These are phyloP conservation scores for Aleadryas rufinucha DNA, from an alignment of 2,113 vertebrate species.

Conservation along the genomic window DNA sequence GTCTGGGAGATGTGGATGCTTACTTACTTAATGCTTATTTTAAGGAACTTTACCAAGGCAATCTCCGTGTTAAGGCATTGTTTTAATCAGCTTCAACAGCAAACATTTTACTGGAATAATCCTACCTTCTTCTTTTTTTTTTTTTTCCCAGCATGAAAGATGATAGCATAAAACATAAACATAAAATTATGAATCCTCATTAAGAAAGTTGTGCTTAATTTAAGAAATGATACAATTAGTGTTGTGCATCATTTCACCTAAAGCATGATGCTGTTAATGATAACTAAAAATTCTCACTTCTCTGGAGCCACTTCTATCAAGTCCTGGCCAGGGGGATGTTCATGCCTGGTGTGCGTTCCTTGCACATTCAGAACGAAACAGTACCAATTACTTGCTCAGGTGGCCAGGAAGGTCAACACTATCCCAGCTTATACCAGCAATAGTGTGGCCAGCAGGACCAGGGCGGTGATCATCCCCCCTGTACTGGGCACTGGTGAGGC, in stretches of 20 bases:
- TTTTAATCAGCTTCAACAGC: not conserved
- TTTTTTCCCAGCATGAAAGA: not conserved
- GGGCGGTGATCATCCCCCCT: not conserved
- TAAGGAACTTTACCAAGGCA: not conserved
- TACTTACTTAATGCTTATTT: not conserved
- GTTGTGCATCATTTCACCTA: not conserved
- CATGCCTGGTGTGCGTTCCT: not conserved
- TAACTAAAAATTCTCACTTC: not conserved
- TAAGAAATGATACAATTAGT: not conserved
- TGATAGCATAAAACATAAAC: not conserved
- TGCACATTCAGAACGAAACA: not conserved
- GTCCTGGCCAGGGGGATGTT: accelerated
- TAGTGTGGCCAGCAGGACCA: not conserved
- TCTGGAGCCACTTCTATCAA: not conserved
- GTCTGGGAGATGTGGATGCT: not conserved
- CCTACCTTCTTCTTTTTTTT: not conserved
- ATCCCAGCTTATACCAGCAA: not conserved
- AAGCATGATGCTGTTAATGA: not conserved
- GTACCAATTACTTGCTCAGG: not conserved
- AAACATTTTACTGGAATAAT: not conserved
- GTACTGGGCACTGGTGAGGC: not conserved
- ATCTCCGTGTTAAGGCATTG: not conserved
- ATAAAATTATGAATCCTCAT: not conserved
- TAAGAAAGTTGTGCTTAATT: not conserved
- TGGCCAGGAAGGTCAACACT: not conserved